Evolutionary conservation across 2,888 invertebrate species (phyloP).

Genomic region (Hemithea aestivaria): DNA sequence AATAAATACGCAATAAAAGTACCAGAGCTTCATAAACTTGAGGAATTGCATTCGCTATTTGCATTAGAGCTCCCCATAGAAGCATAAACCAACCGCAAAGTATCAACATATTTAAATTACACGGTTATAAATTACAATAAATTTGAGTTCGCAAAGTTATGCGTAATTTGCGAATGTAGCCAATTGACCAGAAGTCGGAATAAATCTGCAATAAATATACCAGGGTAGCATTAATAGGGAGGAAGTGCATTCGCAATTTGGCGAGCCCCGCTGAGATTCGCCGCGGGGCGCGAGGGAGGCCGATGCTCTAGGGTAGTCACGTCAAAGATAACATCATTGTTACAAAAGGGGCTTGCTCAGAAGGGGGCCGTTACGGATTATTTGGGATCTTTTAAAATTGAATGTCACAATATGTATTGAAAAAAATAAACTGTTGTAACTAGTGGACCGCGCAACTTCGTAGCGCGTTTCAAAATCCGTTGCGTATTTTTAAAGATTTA

Average conservation of each 20-base stretch:
- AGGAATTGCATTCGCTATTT: slow-evolving; percentile 52
- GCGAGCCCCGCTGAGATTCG: slow-evolving; percentile 26
- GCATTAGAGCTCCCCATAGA: slow-evolving; percentile 28
- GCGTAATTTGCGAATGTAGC: slow-evolving; percentile 39
- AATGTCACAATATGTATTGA: too few relatives aligned
- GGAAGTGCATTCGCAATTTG: slow-evolving; percentile 31
- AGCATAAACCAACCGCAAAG: slow-evolving; percentile 11
- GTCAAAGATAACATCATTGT: too few relatives aligned
- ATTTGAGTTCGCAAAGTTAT: too few relatives aligned
- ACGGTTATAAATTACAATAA: too few relatives aligned
- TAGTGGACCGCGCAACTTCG: too few relatives aligned
- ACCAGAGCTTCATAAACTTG: slow-evolving; percentile 47
- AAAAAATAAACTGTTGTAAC: too few relatives aligned
- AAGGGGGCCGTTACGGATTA: too few relatives aligned
- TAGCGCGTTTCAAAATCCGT: too few relatives aligned
- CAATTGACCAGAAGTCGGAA: background rate
- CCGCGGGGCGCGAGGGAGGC: background rate
- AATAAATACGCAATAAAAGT: slow-evolving; percentile 55
- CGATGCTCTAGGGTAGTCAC: too few relatives aligned
- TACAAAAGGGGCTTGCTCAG: too few relatives aligned
- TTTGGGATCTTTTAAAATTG: too few relatives aligned
- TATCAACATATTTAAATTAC: background rate
- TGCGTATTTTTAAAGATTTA: too few relatives aligned
- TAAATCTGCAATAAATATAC: slow-evolving; percentile 6
- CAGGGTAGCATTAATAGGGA: background rate